Evolutionary conservation across 92 coral and sea anemone genomes (phyloP).

Genomic region (Ricordea florida): DNA sequence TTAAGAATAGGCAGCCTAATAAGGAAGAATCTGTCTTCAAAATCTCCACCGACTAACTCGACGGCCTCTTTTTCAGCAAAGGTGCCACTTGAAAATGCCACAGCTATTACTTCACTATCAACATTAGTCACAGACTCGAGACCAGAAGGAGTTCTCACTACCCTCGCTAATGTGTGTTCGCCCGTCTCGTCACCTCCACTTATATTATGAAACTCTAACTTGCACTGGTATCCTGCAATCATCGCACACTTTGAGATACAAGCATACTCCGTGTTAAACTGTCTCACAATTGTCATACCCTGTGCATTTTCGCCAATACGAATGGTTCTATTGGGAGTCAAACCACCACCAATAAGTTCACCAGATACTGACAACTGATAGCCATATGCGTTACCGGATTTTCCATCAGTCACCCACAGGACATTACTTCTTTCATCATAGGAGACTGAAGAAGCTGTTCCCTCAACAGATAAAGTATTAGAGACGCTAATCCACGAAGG

Average conservation of each 20-base stretch:
- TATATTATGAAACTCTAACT: constrained; percentile 75
- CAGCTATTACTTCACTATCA: constrained; percentile 52
- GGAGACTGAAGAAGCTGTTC: constrained; percentile 75
- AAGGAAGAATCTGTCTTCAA: constrained; percentile 83
- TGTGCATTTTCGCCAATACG: constrained; percentile 67
- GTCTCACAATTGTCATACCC: constrained; percentile 79
- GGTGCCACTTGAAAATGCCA: constrained; percentile 81
- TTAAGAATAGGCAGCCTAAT: constrained; percentile 75
- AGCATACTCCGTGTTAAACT: constrained; percentile 61
- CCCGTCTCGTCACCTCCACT: constrained; percentile 34
- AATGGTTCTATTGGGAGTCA: constrained; percentile 31
- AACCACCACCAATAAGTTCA: not conserved
- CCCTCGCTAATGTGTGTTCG: constrained; percentile 52
- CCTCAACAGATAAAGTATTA: constrained; percentile 14
- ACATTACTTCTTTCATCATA: constrained; percentile 44
- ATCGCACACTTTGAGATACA: constrained; percentile 72
- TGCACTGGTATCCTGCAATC: constrained; percentile 75
- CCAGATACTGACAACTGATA: constrained; percentile 64
- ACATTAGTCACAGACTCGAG: constrained; percentile 72
- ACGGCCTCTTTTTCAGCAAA: constrained; percentile 70
- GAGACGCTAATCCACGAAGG: constrained; percentile 48
- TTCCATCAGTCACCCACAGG: constrained; percentile 74
- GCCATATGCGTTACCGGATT: constrained; percentile 54
- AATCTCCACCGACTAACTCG: constrained; percentile 69
- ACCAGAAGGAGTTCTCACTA: constrained; percentile 87